These are phyloP conservation scores for Oreohelix idahoensis DNA, from an alignment of 1,140 invertebrate species.

Conservation along the genomic window DNA sequence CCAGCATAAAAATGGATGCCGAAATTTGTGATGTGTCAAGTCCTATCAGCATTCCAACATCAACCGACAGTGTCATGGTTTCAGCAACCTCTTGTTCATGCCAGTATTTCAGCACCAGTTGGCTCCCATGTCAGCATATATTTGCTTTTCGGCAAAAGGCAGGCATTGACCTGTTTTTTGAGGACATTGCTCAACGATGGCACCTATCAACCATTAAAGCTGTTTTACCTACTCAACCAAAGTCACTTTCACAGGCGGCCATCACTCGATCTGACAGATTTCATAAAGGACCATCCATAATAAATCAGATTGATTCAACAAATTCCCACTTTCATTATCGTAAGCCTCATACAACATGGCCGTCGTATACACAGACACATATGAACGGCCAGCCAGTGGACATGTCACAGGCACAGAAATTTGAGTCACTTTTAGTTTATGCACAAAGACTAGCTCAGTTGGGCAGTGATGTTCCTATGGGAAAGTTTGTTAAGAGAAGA, in stretches of 20 bases:
- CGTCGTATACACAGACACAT: neutral
- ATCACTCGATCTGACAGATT: neutral
- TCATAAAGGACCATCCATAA: neutral
- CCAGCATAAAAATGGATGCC: constrained; percentile 6
- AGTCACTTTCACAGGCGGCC: neutral
- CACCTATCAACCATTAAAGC: neutral
- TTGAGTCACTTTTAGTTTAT: neutral
- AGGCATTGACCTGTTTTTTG: constrained; percentile 8
- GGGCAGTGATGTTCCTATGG: constrained; percentile 12
- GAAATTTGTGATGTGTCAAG: neutral
- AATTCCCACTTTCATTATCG: constrained; percentile 7
- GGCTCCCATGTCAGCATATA: constrained; percentile 19
- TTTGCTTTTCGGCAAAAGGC: constrained; percentile 18
- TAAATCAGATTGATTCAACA: neutral
- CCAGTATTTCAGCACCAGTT: constrained; percentile 3
- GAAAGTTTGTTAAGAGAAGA: neutral
- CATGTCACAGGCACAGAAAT: constrained; percentile 24
- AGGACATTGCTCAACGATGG: constrained; percentile 18
- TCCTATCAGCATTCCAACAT: neutral
- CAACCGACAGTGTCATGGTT: neutral
- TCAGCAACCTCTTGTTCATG: constrained; percentile 19
- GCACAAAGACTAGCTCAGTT: constrained; percentile 19
- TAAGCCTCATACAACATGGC: neutral
- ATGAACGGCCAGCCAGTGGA: neutral
- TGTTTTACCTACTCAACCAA: neutral